Conservation (phyloP, 1,140 invertebrate genomes). For the Leptoteleia sp. region DNA sequence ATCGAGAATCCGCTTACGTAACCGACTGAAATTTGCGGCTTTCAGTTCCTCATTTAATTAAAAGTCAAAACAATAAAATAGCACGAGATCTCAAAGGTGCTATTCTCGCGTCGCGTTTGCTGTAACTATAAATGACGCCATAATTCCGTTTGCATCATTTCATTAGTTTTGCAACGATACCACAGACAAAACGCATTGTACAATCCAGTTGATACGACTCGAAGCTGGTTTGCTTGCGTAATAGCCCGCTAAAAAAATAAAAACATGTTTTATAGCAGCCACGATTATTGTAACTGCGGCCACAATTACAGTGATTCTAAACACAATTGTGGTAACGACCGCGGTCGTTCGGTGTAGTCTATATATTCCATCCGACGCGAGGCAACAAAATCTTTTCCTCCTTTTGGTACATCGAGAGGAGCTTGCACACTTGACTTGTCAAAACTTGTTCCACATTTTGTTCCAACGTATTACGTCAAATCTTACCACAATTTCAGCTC, state of each 20-base stretch:
- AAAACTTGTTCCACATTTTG: slow-evolving; percentile 9
- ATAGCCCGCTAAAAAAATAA: slow-evolving; percentile 39
- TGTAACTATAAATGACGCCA: slow-evolving; percentile 39
- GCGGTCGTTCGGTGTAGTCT: slow-evolving; percentile 36
- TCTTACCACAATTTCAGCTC: not conserved
- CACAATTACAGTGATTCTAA: slow-evolving; percentile 56
- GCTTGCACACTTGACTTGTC: slow-evolving; percentile 8
- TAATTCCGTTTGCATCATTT: slow-evolving; percentile 63
- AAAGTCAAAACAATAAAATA: slow-evolving; percentile 42
- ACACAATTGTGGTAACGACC: slow-evolving; percentile 56
- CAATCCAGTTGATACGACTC: slow-evolving; percentile 46
- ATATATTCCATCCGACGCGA: slow-evolving; percentile 32
- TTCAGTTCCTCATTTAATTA: too few relatives aligned
- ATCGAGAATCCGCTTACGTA: slow-evolving; percentile 1
- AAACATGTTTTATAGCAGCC: slow-evolving; percentile 44
- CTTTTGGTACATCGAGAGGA: not conserved
- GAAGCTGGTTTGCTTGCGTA: slow-evolving; percentile 48
- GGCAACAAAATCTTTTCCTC: slow-evolving; percentile 35
- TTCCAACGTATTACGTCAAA: too few relatives aligned
- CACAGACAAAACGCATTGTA: slow-evolving; percentile 54
- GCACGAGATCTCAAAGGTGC: slow-evolving; percentile 27
- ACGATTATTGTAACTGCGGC: slow-evolving; percentile 56
- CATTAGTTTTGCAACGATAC: slow-evolving; percentile 59
- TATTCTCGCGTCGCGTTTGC: slow-evolving; percentile 23
- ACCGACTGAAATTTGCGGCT: slow-evolving; percentile 1